Percentiles rank a stretch among this genome's conserved stretches.
Conservation (phyloP, 2,888 invertebrate species). For the Thecocarcelia acutangulata region DNA sequence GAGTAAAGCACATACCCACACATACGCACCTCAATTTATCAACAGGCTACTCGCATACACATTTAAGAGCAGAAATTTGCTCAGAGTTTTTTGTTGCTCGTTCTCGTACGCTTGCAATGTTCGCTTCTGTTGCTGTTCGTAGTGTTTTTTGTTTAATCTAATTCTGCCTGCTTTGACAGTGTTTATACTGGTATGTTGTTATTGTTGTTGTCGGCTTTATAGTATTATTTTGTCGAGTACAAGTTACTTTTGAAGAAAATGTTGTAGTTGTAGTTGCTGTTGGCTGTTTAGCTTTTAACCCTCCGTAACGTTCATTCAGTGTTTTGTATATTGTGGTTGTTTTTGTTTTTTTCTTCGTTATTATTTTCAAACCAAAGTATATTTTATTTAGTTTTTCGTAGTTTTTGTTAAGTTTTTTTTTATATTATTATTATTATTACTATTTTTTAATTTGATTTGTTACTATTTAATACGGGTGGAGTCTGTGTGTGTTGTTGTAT, state of each 20-base stretch:
- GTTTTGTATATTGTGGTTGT: conserved; percentile 20
- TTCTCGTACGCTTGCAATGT: conserved; percentile 37
- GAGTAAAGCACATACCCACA: neutral
- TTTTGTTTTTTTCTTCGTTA: conserved; percentile 18
- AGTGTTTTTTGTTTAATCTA: conserved; percentile 56
- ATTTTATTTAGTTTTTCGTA: conserved; percentile 25
- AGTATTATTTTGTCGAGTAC: conserved; percentile 24
- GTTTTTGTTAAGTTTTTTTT: conserved; percentile 28
- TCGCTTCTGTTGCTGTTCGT: neutral
- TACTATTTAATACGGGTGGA: conserved; percentile 63
- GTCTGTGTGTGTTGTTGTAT: conserved; percentile 47
- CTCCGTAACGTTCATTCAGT: conserved; percentile 55
- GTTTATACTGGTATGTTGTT: conserved; percentile 21
- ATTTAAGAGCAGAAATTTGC: conserved; percentile 43
- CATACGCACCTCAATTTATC: neutral
- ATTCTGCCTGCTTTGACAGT: conserved; percentile 63
- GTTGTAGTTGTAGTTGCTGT: conserved; percentile 46
- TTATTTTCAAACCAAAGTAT: conserved; percentile 17
- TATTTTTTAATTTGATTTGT: conserved; percentile 44
- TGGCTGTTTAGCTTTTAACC: conserved; percentile 63
- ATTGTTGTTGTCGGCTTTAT: conserved; percentile 45
- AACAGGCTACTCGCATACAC: neutral
- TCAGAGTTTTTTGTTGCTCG: conserved; percentile 32
- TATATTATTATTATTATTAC: neutral
- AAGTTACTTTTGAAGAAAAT: conserved; percentile 44